Percentiles rank a stretch among this genome's conserved stretches.
Evolutionary conservation across 2,113 vertebrate genomes (phyloP).

Genomic region (Noctilio leporinus): DNA sequence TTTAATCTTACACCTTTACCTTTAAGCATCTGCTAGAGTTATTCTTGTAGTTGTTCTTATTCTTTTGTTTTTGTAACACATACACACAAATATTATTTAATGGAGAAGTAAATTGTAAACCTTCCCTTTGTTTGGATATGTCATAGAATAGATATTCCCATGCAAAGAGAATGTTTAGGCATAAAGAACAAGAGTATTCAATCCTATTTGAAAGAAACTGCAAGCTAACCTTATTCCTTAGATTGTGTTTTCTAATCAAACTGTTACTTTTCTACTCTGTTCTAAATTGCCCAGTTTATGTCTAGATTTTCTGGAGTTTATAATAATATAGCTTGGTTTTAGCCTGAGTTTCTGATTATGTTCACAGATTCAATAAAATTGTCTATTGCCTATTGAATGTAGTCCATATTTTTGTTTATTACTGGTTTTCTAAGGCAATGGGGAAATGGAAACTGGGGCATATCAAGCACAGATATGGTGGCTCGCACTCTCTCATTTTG

Average conservation of each 20-base stretch:
- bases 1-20: conserved; percentile 11
- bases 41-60: not conserved
- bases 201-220: conserved; percentile 22
- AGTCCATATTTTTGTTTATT: not conserved
- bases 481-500: not conserved
- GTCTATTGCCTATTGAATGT: not conserved
- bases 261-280: not conserved
- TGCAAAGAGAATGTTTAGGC: not conserved
- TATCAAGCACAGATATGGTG: not conserved
- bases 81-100: conserved; percentile 15
- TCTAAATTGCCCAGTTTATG: not conserved
- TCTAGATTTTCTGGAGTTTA: not conserved
- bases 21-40: not conserved
- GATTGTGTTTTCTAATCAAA: conserved; percentile 26
- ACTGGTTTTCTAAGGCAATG: not conserved
- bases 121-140: not conserved
- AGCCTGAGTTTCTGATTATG: not conserved
- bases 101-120: not conserved
- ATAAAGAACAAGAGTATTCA: not conserved
- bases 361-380: not conserved
- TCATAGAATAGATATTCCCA: not conserved
- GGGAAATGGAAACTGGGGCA: not conserved
- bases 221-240: conserved; percentile 17
- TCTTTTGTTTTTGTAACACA: not conserved
- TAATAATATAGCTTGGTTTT: not conserved